Base-by-base conservation (phyloP, 2,113 vertebrate species). In the Psophia crepitans region DNA sequence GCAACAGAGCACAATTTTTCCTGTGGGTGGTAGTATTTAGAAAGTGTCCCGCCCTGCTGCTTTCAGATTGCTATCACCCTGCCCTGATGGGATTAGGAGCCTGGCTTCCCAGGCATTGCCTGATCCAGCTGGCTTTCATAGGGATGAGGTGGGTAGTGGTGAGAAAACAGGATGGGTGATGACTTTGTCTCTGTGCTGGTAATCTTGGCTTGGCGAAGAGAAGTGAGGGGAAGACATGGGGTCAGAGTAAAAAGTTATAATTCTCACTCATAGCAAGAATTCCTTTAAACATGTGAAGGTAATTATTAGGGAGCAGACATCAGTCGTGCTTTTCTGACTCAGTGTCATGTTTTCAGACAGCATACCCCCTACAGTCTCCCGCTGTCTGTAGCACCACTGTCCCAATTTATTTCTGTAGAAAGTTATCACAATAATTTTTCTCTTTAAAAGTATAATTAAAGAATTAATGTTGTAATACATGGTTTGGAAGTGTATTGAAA, bases 11-110 rank as follows among this genome's bases (percentile, higher is more conserved):
- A 86, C 75, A 87, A 11, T 84, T 84, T 89, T 87, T 97, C 89
- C 86, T 92, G 93, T 96, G 95, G 94, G 91, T 96, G 93, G 86
- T 91, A 78, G 60, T 68, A 70, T 91, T 96, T 81, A 94, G 91
- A 77, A 95, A 84, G 84, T 84, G 80, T 95, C 84, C 94, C 2
- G 64, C 94, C 95, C 95, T 74, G 68, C 64, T 11, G 13, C 56
- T 84, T 68, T 66, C 80, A 87, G 96, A 96, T 95, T 75, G 80
- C 73, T 86, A 94, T 96, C 95, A 24, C 21, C 23, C 51, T 87
- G 26, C 46, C 73, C 37, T 90, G 73, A 77, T 66, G 80, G 94
- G 91, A 89, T 95, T 85, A 95, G 37, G 89, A 92, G 89, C 60
- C 80, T 89, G 83, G 76, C 76, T 90, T 90, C 91, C 41, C 68